These are phyloP conservation scores for Acanthosepion esculentum DNA, from an alignment of 2,888 invertebrate genomes.

Conservation along the genomic window DNA sequence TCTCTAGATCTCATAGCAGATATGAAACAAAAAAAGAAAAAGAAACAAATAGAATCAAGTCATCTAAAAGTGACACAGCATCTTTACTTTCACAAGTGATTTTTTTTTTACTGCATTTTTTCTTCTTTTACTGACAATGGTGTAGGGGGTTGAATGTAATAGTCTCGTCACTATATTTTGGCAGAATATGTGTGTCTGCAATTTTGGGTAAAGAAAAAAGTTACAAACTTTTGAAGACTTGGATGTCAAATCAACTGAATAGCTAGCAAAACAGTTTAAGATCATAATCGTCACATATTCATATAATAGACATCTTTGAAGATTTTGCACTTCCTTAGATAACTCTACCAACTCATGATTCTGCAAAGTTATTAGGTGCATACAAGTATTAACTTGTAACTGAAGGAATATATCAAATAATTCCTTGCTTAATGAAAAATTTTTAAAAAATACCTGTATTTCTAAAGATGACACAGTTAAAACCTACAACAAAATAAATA, in stretches of 20 bases:
- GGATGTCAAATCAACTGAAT: neutral
- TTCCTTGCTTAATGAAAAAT: too few species aligned
- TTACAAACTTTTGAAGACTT: neutral
- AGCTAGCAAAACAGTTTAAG: neutral
- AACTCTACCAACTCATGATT: neutral
- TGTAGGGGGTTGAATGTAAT: neutral
- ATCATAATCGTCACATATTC: neutral
- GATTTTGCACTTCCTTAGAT: neutral
- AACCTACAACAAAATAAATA: too few species aligned
- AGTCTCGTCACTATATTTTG: neutral
- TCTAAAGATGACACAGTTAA: too few species aligned
- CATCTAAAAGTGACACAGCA: conserved; percentile 6
- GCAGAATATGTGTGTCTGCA: neutral
- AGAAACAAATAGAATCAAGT: neutral
- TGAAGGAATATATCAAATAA: neutral
- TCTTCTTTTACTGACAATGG: neutral
- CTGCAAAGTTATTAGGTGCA: neutral
- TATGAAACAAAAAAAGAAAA: too few species aligned
- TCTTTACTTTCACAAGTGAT: neutral
- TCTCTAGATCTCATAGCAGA: too few species aligned
- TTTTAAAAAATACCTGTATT: too few species aligned
- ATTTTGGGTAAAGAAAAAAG: neutral
- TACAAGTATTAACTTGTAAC: neutral
- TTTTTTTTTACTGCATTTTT: neutral
- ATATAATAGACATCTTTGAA: neutral